These are phyloP conservation scores for Dicrurus megarhynchus DNA, from an alignment of 2,113 vertebrate species.

Conservation along the genomic window DNA sequence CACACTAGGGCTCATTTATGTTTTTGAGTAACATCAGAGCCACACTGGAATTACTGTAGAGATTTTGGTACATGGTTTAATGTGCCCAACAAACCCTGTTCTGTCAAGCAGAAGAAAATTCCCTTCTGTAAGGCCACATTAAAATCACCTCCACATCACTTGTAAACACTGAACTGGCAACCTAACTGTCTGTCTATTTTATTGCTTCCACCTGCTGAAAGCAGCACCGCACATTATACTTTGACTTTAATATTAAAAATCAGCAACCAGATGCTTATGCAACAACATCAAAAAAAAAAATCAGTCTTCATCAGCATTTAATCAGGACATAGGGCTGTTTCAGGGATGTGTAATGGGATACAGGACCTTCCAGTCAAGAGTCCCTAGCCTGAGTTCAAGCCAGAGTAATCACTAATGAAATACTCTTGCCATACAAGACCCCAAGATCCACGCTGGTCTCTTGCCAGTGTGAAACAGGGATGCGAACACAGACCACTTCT, in stretches of 20 bases:
- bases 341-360: neutral
- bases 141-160: constrained; percentile 7
- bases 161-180: constrained; percentile 27
- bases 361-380: neutral
- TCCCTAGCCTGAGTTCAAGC: neutral
- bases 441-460: neutral
- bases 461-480: neutral
- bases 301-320: neutral
- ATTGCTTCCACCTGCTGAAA: constrained; percentile 34
- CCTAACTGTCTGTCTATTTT: constrained; percentile 42
- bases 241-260: constrained; percentile 34
- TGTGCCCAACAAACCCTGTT: neutral
- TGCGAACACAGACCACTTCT: neutral
- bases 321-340: neutral
- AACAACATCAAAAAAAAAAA: neutral
- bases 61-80: neutral
- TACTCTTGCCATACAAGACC: neutral
- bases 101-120: constrained; percentile 32
- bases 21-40: constrained; percentile 51
- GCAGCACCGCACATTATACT: neutral
- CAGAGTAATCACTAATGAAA: constrained; percentile 11
- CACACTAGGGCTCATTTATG: constrained; percentile 25
- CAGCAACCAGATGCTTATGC: constrained; percentile 19
- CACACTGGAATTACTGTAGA: constrained; percentile 41
- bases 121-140: neutral